Percentiles rank a stretch among this genome's conserved stretches.
These are phyloP conservation scores for Myotis lucifugus DNA, from an alignment of 2,113 vertebrate species.

Conservation along the genomic window DNA sequence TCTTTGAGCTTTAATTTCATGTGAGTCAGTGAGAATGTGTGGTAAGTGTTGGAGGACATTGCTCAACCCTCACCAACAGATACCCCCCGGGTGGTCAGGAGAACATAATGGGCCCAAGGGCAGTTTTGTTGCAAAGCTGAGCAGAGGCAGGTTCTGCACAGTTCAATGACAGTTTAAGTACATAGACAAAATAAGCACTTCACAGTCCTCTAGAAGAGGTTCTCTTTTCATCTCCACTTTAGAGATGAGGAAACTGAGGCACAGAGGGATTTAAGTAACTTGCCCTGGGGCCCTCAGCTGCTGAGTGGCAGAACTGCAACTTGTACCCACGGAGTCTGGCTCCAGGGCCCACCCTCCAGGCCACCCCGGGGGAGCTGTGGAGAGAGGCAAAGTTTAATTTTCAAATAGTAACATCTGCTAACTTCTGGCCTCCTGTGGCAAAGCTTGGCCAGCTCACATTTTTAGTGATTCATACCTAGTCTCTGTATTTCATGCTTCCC, in stretches of 20 bases:
- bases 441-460: background rate
- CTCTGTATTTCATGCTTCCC: background rate
- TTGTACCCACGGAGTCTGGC: background rate
- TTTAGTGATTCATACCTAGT: background rate
- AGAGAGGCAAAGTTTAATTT: background rate
- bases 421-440: background rate
- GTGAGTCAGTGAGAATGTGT: background rate
- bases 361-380: background rate
- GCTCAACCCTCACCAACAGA: background rate
- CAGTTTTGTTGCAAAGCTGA: background rate
- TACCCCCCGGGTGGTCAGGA: background rate
- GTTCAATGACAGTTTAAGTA: background rate
- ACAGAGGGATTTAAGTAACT: background rate
- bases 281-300: background rate
- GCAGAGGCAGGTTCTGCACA: background rate
- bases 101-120: background rate
- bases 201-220: background rate
- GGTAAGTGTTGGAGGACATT: background rate
- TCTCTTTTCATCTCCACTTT: background rate
- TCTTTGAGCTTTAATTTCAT: background rate
- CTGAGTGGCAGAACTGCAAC: background rate
- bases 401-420: background rate
- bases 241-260: constrained; percentile 10
- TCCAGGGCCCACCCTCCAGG: background rate
- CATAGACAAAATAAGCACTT: background rate